Base-by-base conservation (phyloP, 1,140 invertebrate species). In the Ceratina calcarata region DNA sequence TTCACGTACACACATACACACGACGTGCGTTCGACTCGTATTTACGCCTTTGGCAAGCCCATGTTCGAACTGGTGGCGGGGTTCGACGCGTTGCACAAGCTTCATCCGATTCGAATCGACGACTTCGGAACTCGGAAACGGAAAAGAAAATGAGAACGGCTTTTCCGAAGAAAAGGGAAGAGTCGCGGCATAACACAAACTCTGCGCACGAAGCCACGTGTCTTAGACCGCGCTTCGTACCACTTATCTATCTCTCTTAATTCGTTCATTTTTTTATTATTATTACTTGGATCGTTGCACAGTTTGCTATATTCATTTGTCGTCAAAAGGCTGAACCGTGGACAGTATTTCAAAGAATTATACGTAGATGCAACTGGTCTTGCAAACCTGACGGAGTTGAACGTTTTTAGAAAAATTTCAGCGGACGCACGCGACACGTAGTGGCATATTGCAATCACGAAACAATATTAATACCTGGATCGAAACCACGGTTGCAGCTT, bases 51-150 rank as follows among this genome's bases (percentile, higher is more conserved):
- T 64, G 76, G 64, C 85, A 90, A 87, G 85, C 82, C 88, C 88
- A 90, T 87, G 77, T 85, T 88, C 87, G 85, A 88, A 88, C 89
- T 88, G 89, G 89, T 85, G 74, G 76, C 27, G 45, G 55, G 58
- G 71, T 64, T 62, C 60, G 51, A 82, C 57, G 70, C 58, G 58
- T 82, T 75, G 83, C 83, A 80, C 80, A 45, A 84, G 79, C 79
- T 85, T 84, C n/a, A 51, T 78, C 45, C 22, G 27, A 73, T 18
- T 60, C 10, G 6, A 16, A 51, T 82, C 12, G 20, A 24, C 37
- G 72, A 70, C n/a, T 37, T 45, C 37, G 37, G 37, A 45, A 10
- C 37, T 45, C 37, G 37, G 18, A 27, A 32, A 64, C 10, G 45
- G n/a, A 55, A 66, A 67, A 61, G 18, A 64, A n/a, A 20, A 70